Evolutionary conservation across 2,797 vertebrate species (phyloP), one percentile per base, ranked within the genome.

Genomic region (Manis pentadactyla): DNA sequence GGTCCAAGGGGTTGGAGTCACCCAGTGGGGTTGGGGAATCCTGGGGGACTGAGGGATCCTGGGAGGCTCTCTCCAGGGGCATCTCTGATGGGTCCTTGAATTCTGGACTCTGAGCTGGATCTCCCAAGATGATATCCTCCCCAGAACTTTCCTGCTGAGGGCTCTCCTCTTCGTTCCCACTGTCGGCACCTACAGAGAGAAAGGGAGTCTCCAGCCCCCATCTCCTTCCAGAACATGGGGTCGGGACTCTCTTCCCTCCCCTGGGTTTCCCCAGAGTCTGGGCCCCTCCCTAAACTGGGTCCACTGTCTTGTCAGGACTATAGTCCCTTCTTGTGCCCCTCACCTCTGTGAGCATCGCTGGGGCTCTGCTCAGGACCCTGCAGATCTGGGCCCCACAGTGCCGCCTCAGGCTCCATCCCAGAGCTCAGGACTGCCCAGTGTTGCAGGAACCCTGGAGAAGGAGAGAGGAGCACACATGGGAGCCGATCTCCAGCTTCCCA

Each of bases 381-480:
- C 42, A 96, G 95, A 64, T 96, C 97, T 3, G 97, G 97, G 81
- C 97, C 95, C 94, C 98, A 98, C 77, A 97, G 91, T 46, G 31
- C 98, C 0, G 97, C 68, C 92, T 97, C 97, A 1, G 97, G 97
- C 93, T 98, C 98, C 98, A 98, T 98, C 94, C 94, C 95, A 53
- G 89, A 81, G 97, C 97, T 96, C 93, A 75, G 75, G 64, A 74
- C 82, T 51, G 77, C n/a, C 21, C 53, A 61, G 69, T 64, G 85
- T 92, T 96, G 96, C 75, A 14, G 81, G 77, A 92, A 90, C 84
- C 96, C 96, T 98, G 64, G 39, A 31, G 63, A 39, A 23, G 73
- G n/a, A 64, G 71, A 95, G 37, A 95, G 55, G 15, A 75, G 68
- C 29, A 57, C 49, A 57, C 49, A 42, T 73, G 74, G 75, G 7